Evolutionary conservation across 2,888 invertebrate species (phyloP).

Genomic region (Mythimna pallens): DNA sequence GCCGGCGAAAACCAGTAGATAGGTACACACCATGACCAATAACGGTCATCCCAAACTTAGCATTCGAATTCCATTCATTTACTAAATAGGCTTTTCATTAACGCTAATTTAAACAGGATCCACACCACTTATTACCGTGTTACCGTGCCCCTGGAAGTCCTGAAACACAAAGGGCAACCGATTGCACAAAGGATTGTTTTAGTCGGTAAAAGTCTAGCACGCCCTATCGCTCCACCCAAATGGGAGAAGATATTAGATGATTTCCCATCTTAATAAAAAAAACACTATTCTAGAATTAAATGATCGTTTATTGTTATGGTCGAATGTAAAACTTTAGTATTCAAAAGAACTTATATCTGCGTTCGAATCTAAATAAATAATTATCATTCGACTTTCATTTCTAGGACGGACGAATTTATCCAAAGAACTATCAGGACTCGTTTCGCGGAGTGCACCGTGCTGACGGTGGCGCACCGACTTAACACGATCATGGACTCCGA

Average conservation of each 20-base stretch:
- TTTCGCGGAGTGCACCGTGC: conserved; percentile 95
- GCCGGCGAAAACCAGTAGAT: conserved; percentile 29
- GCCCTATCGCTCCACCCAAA: no score
- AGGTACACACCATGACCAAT: not conserved
- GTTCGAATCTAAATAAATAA: not conserved
- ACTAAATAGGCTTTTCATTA: no score
- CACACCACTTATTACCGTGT: no score
- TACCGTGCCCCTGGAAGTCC: no score
- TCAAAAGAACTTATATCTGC: not conserved
- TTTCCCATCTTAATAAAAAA: no score
- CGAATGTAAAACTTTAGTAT: no score
- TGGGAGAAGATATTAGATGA: no score
- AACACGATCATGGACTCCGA: conserved; percentile 98
- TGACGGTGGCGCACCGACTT: conserved; percentile 97
- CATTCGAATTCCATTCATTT: no score
- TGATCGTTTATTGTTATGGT: not conserved
- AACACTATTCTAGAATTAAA: not conserved
- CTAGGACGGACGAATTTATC: conserved; percentile 95
- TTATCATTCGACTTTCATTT: conserved; percentile 56
- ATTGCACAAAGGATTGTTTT: no score
- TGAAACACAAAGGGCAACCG: no score
- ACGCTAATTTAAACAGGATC: no score
- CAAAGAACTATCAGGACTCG: conserved; percentile 95
- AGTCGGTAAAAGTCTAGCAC: no score
- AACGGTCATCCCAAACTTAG: not conserved